phyloP scores from a whole-genome alignment of 2,113 vertebrate genomes.

The Urocolius indicus region DNA sequence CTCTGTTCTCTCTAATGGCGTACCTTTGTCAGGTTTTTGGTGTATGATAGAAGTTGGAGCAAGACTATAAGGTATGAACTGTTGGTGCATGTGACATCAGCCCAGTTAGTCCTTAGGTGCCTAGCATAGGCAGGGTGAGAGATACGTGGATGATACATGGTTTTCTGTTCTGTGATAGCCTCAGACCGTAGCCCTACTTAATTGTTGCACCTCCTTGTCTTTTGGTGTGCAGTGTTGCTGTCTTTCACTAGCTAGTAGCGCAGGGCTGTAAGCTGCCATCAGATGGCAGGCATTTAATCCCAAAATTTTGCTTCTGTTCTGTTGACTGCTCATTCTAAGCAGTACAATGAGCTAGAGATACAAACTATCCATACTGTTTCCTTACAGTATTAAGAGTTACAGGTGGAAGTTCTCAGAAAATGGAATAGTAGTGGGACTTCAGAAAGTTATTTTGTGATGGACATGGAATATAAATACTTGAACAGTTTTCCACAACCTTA shows the following conservation, averaged over 20 bases:
- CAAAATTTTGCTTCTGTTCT: not conserved
- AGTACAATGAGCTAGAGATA: not conserved
- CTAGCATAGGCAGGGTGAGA: not conserved
- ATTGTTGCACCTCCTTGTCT: not conserved
- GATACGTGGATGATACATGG: not conserved
- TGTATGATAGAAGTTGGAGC: not conserved
- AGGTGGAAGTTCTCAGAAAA: not conserved
- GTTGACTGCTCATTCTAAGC: not conserved
- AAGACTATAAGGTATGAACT: not conserved
- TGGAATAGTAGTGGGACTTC: not conserved
- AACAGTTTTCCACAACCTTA: not conserved
- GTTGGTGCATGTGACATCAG: rapidly evolving
- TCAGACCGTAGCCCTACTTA: not conserved
- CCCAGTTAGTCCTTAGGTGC: not conserved
- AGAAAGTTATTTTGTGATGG: not conserved
- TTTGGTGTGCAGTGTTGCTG: not conserved
- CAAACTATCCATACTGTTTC: rapidly evolving
- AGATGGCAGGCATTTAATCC: not conserved
- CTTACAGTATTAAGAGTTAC: not conserved
- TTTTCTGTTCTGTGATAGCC: not conserved
- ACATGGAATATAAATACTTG: not conserved
- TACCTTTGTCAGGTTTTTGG: not conserved
- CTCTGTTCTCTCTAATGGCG: not conserved
- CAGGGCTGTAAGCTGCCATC: not conserved
- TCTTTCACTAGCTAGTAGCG: not conserved